phyloP scores from a whole-genome alignment of 2,888 invertebrate species.

The Thera obeliscata region DNA sequence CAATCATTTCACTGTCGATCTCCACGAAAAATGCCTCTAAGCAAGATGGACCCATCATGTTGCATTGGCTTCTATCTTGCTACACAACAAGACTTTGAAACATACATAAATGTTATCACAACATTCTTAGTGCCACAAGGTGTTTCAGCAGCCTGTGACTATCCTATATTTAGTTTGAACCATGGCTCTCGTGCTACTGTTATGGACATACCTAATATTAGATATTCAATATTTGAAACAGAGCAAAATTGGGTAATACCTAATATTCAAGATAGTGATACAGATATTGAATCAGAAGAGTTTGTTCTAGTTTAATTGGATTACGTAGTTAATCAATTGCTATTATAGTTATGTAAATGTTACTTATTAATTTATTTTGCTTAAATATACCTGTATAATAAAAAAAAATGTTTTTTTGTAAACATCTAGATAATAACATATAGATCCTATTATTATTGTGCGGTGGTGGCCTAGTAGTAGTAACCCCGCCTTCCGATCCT shows the following conservation, averaged over 20 bases:
- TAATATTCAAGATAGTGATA: conserved; percentile 83
- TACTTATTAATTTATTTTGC: conserved; percentile 41
- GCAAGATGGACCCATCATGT: conserved; percentile 96
- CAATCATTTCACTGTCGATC: conserved; percentile 94
- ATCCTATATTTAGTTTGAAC: conserved; percentile 93
- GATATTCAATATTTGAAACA: conserved; percentile 82
- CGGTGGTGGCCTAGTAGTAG: too few species aligned
- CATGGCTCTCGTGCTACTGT: conserved; percentile 88
- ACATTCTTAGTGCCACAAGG: conserved; percentile 81
- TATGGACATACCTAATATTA: conserved; percentile 82
- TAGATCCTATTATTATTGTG: too few species aligned
- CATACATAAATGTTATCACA: conserved; percentile 88
- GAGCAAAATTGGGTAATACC: conserved; percentile 80
- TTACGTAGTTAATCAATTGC: conserved; percentile 27
- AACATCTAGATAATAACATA: neutral
- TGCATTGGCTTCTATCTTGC: conserved; percentile 95
- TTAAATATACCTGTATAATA: conserved; percentile 32
- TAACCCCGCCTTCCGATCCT: too few species aligned
- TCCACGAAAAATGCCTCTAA: conserved; percentile 92
- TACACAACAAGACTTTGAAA: conserved; percentile 90
- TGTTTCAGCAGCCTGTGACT: conserved; percentile 84
- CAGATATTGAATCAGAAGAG: conserved; percentile 89
- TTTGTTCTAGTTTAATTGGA: conserved; percentile 85
- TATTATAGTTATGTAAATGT: conserved; percentile 29
- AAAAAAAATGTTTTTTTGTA: conserved; percentile 19